These are phyloP conservation scores for Epizoanthus illoricatus DNA, from an alignment of 92 coral and sea anemone species.

Conservation along the genomic window DNA sequence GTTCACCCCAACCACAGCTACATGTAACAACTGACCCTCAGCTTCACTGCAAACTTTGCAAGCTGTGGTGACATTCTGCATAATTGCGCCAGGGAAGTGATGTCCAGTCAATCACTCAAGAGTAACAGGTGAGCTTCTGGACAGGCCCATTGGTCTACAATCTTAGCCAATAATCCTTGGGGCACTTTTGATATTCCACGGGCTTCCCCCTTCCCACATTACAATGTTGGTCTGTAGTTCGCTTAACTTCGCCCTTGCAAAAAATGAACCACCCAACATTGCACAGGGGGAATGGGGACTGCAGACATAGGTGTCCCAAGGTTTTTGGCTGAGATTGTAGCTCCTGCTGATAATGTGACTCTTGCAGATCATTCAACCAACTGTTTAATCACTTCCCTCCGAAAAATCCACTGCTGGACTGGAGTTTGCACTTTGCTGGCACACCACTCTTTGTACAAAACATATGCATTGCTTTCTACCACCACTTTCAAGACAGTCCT, in stretches of 20 bases:
- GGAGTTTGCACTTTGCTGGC: background rate
- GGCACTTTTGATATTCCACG: too few species aligned
- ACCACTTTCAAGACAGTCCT: constrained; percentile 31
- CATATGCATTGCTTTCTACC: constrained; percentile 24
- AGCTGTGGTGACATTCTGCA: background rate
- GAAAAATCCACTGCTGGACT: background rate
- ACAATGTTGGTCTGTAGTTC: too few species aligned
- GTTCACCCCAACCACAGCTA: background rate
- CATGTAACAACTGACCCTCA: background rate
- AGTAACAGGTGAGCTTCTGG: constrained; percentile 26
- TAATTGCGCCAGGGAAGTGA: background rate
- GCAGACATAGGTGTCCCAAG: too few species aligned
- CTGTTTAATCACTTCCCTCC: background rate
- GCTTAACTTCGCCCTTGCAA: too few species aligned
- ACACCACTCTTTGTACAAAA: constrained; percentile 14
- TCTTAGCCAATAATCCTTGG: too few species aligned
- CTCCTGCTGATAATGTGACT: background rate
- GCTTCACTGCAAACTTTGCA: background rate
- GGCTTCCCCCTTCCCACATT: too few species aligned
- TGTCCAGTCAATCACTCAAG: background rate
- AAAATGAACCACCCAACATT: too few species aligned
- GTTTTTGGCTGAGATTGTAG: too few species aligned
- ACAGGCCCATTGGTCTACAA: constrained; percentile 17
- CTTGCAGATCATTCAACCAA: background rate
- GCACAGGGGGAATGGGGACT: too few species aligned